Base-by-base conservation (phyloP, 2,888 invertebrate genomes). In the Macrophya annulata region DNA sequence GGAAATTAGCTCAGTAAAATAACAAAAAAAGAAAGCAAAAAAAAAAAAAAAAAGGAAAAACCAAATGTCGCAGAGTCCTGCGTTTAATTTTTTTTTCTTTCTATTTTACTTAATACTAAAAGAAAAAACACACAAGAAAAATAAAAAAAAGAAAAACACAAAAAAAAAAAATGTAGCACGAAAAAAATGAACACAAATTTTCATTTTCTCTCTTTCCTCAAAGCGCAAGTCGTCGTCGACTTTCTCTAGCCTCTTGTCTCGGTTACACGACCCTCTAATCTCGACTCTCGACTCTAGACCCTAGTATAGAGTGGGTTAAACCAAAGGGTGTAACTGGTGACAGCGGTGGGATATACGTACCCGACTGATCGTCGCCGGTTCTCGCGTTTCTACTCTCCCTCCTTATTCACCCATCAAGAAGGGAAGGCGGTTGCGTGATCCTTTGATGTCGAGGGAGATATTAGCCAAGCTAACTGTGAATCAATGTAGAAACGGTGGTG, bases 401-500 rank as follows among this genome's bases (percentile, higher is more conserved):
- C 55, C 55, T 55, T 55, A n/a, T 55, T 15, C n/a, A 5, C n/a
- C 21, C 72, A 10, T 8, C 17, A 31, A 31, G 31, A 31, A 31
- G 72, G 25, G 12, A 25, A 21, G 25, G 72, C 25, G 72, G 43
- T 84, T 62, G 86, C 84, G 86, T 86, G 85, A 85, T 86, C 84
- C 85, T 87, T 87, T 88, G 87, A 87, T 76, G 86, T 71, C 77
- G 85, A 84, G 85, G 85, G 85, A 88, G 87, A 85, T 86, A 86
- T 86, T 87, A 84, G 88, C 86, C 89, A 87, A 45, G 84, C 87
- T 88, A 86, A 87, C 88, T 88, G 87, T 87, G 89, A 90, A 90
- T 91, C 90, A 89, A 91, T 90, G 88, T 87, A 84, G 86, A 87
- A 87, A 81, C 87, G 68, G 31, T 68, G 68, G 31, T 68, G 68